Base-by-base conservation (phyloP, 2,113 vertebrate species). In the Burhinus oedicnemus region DNA sequence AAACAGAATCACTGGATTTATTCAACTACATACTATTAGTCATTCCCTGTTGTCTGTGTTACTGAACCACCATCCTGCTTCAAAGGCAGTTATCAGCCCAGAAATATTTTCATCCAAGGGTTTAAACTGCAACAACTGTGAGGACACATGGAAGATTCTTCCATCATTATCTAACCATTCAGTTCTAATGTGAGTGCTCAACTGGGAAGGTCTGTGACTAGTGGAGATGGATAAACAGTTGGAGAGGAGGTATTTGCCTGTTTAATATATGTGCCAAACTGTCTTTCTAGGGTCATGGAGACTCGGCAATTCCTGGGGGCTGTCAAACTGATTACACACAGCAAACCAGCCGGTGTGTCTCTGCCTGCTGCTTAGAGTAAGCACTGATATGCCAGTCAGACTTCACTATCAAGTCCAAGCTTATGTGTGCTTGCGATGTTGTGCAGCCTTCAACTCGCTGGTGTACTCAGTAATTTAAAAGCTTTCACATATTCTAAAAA, bases 121-220 rank as follows among this genome's bases (percentile, higher is more conserved):
- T 93, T 95, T 91, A 87, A 95, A 90, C 76, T 83, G 71, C 89
- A 90, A 26, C 95, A 96, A 95, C 96, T 95, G 93, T 20, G 62
- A 95, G 95, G 87, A 85, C 95, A 96, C 51, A n/a, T 95, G 97
- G 91, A 90, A 94, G 95, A 97, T 95, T 97, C 91, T 91, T 95
- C 78, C 11, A 10, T 83, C 89, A 68, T 97, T 96, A 96, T 95
- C 96, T 95, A 94, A 96, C 49, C 70, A 32, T 47, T 91, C 83
- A 55, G 42, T 57, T 84, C 87, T 68, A 76, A 69, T 10, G 61
- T 3, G 70, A 83, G 71, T 36, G 47, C 58, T 83, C 2, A 5
- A 30, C 65, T 60, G 85, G 79, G 55, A 71, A 60, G 57, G 55
- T 34, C 91, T 88, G 87, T 93, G 75, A 36, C 78, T 38, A 25